Conservation (phyloP, 2,797 vertebrate genomes). For the Caiman crocodilus region DNA sequence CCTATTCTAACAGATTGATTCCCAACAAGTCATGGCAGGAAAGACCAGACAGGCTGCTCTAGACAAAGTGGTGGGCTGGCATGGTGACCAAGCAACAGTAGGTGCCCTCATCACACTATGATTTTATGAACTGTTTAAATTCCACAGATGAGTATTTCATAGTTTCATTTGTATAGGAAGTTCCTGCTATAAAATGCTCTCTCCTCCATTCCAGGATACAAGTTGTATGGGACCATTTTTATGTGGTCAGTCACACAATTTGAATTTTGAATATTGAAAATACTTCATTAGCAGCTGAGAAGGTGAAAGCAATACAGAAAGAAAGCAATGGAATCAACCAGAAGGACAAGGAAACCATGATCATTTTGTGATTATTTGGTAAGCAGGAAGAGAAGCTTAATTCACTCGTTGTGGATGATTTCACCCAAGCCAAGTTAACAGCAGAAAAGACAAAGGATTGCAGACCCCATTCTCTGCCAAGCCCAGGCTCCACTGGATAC, state of each 20-base stretch:
- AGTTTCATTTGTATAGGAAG: fast-evolving
- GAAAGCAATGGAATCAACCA: neutral
- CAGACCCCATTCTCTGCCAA: neutral
- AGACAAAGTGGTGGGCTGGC: no score
- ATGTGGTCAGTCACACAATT: fast-evolving
- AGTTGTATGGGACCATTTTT: fast-evolving
- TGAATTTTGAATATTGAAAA: neutral
- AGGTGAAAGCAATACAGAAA: fast-evolving
- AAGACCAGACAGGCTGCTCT: no score
- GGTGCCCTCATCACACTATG: no score
- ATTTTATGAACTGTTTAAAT: no score
- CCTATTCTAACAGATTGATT: no score
- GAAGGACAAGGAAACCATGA: neutral
- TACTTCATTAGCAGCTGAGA: neutral
- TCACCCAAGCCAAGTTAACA: fast-evolving
- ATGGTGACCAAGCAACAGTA: no score
- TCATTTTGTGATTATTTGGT: neutral
- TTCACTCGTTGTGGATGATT: neutral
- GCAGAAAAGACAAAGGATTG: neutral
- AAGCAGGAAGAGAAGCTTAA: neutral
- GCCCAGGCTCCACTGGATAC: neutral
- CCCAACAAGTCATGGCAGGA: no score
- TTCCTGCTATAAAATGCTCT: neutral
- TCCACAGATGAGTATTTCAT: neutral
- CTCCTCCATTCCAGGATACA: neutral